Evolutionary conservation across 2,797 vertebrate species (phyloP).

Genomic region (Glossophaga mutica): DNA sequence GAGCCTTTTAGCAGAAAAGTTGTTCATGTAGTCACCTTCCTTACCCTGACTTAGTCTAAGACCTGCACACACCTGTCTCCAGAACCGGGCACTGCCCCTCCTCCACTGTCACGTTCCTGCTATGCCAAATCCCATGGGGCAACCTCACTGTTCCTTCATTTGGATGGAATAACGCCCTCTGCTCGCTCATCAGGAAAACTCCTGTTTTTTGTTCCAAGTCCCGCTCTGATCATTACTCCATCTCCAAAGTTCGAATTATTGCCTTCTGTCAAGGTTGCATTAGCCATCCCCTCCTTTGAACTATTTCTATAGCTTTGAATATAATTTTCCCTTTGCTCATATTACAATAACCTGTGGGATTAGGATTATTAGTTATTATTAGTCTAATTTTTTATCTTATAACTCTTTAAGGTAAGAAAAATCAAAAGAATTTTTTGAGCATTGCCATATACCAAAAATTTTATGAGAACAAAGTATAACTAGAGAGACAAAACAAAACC

Average conservation of each 20-base stretch:
- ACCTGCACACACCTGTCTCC: too few relatives aligned
- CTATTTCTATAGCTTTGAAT: background rate
- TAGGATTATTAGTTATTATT: background rate
- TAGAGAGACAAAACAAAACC: background rate
- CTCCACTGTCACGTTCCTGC: background rate
- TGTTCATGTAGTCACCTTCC: background rate
- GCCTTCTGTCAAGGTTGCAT: background rate
- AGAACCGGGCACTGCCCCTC: rapidly evolving
- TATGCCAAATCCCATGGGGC: background rate
- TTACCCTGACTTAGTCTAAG: background rate
- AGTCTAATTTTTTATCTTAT: background rate
- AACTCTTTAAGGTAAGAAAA: background rate
- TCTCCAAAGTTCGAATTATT: background rate
- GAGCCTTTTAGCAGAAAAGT: background rate
- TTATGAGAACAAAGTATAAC: background rate
- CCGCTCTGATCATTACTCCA: background rate
- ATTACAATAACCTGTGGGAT: background rate
- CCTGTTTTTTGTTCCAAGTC: background rate
- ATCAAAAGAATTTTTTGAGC: background rate
- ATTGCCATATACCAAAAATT: background rate
- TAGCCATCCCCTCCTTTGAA: background rate
- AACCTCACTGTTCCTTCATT: background rate
- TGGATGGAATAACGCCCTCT: background rate
- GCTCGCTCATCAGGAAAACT: background rate
- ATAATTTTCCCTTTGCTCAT: background rate